phyloP scores from a whole-genome alignment of 23 tunicate genomes.

The Ascidia mentula region DNA sequence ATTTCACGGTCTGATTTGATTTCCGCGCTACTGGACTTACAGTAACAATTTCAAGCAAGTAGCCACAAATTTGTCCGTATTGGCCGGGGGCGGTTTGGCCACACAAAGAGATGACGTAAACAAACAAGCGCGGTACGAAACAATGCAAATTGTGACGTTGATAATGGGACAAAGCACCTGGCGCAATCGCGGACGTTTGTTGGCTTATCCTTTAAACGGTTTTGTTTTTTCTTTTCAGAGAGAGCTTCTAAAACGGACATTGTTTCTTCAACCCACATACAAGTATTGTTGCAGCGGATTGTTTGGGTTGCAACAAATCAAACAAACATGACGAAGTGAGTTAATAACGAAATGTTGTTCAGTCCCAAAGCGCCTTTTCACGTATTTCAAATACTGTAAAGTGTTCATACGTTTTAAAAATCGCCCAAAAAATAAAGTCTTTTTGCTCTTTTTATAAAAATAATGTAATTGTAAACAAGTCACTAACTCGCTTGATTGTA shows the following conservation, averaged over 20 bases:
- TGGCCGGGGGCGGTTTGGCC: neutral
- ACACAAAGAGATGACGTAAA: neutral
- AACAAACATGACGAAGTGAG: conserved; percentile 2
- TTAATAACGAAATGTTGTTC: no score
- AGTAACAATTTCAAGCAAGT: neutral
- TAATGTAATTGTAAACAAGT: no score
- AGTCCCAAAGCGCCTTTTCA: no score
- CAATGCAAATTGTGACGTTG: conserved; percentile 3
- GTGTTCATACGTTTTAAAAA: no score
- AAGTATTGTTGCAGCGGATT: neutral
- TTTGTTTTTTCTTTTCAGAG: neutral
- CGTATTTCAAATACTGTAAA: no score
- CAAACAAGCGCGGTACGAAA: neutral
- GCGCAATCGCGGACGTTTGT: neutral
- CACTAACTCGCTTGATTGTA: no score
- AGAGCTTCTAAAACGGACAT: neutral
- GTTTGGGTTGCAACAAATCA: neutral
- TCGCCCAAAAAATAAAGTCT: no score
- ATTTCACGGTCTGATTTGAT: no score
- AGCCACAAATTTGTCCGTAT: neutral
- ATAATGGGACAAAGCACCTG: conserved; percentile 1
- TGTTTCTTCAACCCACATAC: neutral
- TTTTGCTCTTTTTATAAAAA: no score
- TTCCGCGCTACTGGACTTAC: no score
- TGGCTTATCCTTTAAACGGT: neutral